Base-by-base conservation (phyloP, 2,797 vertebrate genomes). In the Pterois miles region DNA sequence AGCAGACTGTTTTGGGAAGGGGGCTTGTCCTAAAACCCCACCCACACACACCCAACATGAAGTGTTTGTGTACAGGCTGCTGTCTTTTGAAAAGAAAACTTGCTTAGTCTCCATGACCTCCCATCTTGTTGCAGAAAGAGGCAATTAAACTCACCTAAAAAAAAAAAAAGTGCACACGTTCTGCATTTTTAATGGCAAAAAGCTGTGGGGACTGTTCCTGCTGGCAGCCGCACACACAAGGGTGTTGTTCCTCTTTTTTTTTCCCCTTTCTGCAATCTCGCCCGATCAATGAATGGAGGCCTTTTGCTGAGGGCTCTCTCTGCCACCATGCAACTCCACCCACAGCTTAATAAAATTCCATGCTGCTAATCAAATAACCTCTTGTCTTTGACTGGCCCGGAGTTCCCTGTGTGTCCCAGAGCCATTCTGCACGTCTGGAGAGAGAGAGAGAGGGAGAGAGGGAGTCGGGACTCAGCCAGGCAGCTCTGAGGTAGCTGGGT, bases 331-430 rank as follows among this genome's bases (percentile, higher is more conserved):
- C 89, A 87, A 88, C 92, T 88, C 93, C 93, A 93, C 95, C 95
- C 95, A 96, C 95, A 84, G 89, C 92, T 95, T 95, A 95, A 95
- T 96, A 95, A 95, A 95, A 95, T 95, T 95, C 94, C 93, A 90
- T 84, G 88, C 93, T 94, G 88, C 93, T 94, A 95, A 96, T 96
- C 95, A 96, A 96, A 95, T 95, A 95, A 94, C 93, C 93, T 95
- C 95, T 96, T 96, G 95, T 96, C 91, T 95, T 92, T 91, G 89
- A 90, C 93, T 88, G 81, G 89, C 88, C 91, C 85, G 77, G 89
- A 91, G 90, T 93, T 88, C 89, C 86, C 84, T 85, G 85, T 88
- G 83, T 85, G 89, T 94, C 92, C 88, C 86, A 86, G 80, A 91
- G 87, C 83, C 84, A 76, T 88, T 92, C 84, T 90, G 85, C 73